phyloP scores from a whole-genome alignment of 1,140 invertebrate genomes.

The Vanessa tameamea region DNA sequence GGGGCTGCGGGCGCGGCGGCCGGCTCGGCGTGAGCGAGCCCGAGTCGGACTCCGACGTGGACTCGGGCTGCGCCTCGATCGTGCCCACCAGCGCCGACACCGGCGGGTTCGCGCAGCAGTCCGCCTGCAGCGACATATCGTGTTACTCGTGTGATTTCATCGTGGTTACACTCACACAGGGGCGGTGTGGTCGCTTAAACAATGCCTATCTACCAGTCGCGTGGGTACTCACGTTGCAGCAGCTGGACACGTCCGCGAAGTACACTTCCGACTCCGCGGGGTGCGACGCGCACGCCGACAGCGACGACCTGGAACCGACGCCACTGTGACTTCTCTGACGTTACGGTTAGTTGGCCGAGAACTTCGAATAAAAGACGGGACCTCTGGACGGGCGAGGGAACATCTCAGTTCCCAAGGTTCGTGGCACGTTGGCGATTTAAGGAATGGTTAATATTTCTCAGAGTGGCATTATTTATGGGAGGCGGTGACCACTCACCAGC shows the following conservation, averaged over 20 bases:
- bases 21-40: constrained; percentile 69
- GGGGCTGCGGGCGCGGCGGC: constrained; percentile 69
- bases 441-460: too few species aligned
- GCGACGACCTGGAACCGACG: constrained; percentile 44
- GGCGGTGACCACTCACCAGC: too few species aligned
- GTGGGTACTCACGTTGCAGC: constrained; percentile 86
- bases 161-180: too few species aligned
- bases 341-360: too few species aligned
- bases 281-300: constrained; percentile 32
- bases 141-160: background rate
- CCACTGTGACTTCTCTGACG: too few species aligned
- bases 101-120: constrained; percentile 74
- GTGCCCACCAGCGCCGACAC: constrained; percentile 70
- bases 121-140: constrained; percentile 54
- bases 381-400: too few species aligned
- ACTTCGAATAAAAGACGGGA: too few species aligned
- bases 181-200: too few species aligned
- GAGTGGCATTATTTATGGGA: too few species aligned
- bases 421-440: too few species aligned
- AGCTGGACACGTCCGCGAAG: constrained; percentile 92
- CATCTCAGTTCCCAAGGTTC: too few species aligned
- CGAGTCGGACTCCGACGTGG: constrained; percentile 76
- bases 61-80: constrained; percentile 76
- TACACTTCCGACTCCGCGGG: constrained; percentile 90
- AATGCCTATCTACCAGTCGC: too few species aligned